These are phyloP conservation scores for Scylla paramamosain DNA, from an alignment of 1,140 invertebrate species.

Conservation along the genomic window DNA sequence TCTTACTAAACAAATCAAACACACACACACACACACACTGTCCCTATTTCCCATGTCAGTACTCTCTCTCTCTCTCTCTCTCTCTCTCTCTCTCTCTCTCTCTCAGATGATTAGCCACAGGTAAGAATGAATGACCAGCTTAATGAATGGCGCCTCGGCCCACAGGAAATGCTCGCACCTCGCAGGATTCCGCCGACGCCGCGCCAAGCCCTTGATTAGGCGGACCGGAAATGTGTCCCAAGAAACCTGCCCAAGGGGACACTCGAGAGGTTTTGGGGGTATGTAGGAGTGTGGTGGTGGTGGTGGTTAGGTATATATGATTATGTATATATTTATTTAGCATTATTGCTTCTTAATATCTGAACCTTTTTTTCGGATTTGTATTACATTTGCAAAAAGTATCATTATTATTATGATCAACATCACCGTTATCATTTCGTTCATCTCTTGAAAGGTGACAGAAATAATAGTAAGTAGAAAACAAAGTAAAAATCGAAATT, in stretches of 20 bases:
- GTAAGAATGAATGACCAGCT: conserved; percentile 43
- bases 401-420: no score
- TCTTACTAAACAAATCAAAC: no score
- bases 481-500: not conserved
- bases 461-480: no score
- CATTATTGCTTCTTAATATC: not conserved
- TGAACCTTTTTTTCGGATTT: not conserved
- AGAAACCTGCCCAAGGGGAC: not conserved
- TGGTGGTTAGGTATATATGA: not conserved
- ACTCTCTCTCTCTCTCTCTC: not conserved
- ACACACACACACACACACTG: no score
- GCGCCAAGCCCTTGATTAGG: not conserved
- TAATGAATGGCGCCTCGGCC: conserved; percentile 47
- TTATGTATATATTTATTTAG: no score
- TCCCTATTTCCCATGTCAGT: no score
- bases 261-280: not conserved
- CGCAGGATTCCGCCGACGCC: conserved; percentile 21
- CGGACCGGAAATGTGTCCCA: not conserved
- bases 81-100: no score
- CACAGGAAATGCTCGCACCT: conserved; percentile 46
- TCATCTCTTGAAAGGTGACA: no score
- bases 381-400: not conserved
- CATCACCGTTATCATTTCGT: no score
- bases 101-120: conserved; percentile 25
- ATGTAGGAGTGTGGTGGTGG: not conserved